A percentile compares a stretch with the other conserved stretches of the same genome.
Evolutionary conservation across 2,797 vertebrate species (phyloP).

Genomic region (Sebastes diploproa): DNA sequence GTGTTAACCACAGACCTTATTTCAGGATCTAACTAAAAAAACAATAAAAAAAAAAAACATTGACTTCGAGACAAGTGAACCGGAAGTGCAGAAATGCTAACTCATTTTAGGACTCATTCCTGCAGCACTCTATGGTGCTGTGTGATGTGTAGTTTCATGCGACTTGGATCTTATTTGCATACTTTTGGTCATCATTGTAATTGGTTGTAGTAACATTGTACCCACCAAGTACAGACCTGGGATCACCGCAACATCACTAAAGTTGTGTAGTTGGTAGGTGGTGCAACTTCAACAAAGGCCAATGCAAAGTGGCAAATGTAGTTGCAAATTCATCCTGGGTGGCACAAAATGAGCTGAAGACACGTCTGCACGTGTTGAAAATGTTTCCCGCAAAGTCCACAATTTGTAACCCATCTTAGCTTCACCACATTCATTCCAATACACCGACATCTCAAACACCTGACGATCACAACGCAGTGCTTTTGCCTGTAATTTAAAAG

Average conservation of each 20-base stretch:
- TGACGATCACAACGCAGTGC: neutral
- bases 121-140: neutral
- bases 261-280: neutral
- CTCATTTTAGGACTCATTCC: no score
- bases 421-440: neutral
- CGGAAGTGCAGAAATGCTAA: no score
- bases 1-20: no score
- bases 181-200: neutral
- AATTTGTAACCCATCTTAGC: neutral
- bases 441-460: neutral
- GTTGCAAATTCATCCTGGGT: neutral
- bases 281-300: neutral
- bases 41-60: no score
- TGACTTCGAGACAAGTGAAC: no score
- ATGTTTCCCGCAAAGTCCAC: neutral
- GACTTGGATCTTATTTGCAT: neutral
- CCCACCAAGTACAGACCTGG: neutral
- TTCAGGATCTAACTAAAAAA: no score
- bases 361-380: neutral
- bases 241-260: neutral
- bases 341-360: neutral
- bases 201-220: neutral
- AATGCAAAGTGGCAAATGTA: neutral
- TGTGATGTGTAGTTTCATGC: neutral
- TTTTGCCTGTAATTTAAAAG: slow-evolving; percentile 2